A percentile compares a stretch with the other conserved stretches of the same genome.
Conservation (phyloP, 2,797 vertebrate species). For the Bufotes viridis region DNA sequence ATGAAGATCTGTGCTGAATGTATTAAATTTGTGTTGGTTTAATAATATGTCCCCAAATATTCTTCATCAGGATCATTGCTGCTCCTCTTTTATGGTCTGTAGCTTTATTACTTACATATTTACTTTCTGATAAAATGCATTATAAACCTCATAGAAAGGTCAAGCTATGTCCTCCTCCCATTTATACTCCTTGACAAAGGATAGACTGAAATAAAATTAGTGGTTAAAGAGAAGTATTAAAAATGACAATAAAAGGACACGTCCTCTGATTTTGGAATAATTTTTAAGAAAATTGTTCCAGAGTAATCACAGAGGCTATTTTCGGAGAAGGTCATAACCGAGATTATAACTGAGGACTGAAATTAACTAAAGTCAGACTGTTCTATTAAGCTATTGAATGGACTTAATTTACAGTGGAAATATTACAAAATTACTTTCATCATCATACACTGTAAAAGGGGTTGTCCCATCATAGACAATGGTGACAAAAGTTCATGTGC, state of each 20-base stretch:
- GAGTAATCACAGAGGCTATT: background rate
- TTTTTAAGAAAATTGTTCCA: background rate
- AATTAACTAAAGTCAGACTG: background rate
- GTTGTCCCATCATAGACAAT: background rate
- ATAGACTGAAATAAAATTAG: background rate
- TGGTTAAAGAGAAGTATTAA: background rate
- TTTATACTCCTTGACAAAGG: background rate
- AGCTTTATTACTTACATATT: slow-evolving; percentile 13
- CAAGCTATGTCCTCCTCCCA: background rate
- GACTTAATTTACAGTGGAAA: too few relatives aligned
- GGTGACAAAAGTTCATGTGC: too few relatives aligned
- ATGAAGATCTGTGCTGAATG: background rate
- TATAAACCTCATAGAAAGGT: slow-evolving; percentile 12
- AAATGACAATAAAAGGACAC: background rate
- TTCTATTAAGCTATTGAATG: background rate
- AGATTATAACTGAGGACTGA: background rate
- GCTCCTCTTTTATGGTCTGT: background rate
- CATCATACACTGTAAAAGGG: too few relatives aligned
- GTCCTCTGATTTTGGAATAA: background rate
- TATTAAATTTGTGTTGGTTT: background rate
- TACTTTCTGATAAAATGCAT: slow-evolving; percentile 16
- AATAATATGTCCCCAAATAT: background rate
- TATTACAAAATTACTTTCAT: too few relatives aligned
- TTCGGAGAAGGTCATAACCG: background rate
- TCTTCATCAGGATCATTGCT: background rate